A percentile compares a stretch with the other conserved stretches of the same genome.
Conservation (phyloP, 1,140 invertebrate genomes). For the Heliconius eleuchia region DNA sequence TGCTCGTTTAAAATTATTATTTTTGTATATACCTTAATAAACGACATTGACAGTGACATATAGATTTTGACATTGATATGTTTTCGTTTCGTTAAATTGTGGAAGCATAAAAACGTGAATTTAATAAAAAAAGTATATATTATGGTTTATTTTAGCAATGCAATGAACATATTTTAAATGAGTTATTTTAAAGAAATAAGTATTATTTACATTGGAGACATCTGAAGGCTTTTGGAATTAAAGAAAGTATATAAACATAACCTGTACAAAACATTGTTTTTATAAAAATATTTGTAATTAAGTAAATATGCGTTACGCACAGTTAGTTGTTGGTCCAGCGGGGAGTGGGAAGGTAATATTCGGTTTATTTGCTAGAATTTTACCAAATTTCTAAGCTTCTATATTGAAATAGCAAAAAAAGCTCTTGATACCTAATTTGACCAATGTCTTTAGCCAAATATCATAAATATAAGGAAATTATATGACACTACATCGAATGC, state of each 20-base stretch:
- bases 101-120: background rate
- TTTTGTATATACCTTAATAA: background rate
- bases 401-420: background rate
- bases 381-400: background rate
- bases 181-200: background rate
- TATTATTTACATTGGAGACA: background rate
- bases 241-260: constrained; percentile 19
- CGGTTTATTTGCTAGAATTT: background rate
- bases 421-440: too few species aligned
- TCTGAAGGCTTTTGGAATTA: background rate
- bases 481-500: too few species aligned
- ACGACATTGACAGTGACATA: background rate
- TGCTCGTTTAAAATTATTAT: too few species aligned
- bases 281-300: background rate
- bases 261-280: constrained; percentile 15
- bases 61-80: background rate
- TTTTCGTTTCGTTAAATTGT: background rate
- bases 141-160: background rate
- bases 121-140: background rate
- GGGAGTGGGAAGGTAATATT: constrained; percentile 88
- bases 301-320: constrained; percentile 92
- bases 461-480: too few species aligned
- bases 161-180: background rate
- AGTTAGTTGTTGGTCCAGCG: constrained; percentile 96
- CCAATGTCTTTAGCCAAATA: too few species aligned